phyloP scores from a whole-genome alignment of 2,888 invertebrate species.

The Sceliomorpha sp. region DNA sequence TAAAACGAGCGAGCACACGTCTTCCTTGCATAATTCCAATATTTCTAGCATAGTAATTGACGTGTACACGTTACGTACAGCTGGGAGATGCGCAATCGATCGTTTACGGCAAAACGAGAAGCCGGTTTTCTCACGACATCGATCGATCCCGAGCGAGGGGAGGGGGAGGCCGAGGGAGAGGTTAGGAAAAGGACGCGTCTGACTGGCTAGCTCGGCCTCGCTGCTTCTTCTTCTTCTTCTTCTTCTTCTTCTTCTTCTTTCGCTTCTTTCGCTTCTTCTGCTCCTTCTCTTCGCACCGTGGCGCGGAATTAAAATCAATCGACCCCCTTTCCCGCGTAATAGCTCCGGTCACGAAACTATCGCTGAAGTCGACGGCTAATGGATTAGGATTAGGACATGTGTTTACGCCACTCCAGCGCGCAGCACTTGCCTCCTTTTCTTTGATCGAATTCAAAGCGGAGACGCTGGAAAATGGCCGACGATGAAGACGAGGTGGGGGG shows the following conservation, averaged over 20 bases:
- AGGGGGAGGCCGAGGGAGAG: conserved; percentile 12
- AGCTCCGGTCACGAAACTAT: conserved; percentile 51
- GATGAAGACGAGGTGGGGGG: background rate
- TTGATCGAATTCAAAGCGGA: conserved; percentile 32
- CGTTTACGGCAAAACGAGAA: conserved; percentile 47
- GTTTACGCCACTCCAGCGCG: conserved; percentile 45
- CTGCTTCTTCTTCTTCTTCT: background rate
- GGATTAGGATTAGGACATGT: conserved; percentile 55
- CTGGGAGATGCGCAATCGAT: conserved; percentile 49
- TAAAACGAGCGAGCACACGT: too few relatives aligned
- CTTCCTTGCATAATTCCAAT: too few relatives aligned
- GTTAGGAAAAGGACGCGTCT: conserved; percentile 18
- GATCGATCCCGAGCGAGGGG: conserved; percentile 17
- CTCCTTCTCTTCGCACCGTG: conserved; percentile 9
- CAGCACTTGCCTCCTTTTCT: conserved; percentile 8
- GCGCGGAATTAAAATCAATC: conserved; percentile 48
- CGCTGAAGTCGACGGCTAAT: conserved; percentile 52
- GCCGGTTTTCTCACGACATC: conserved; percentile 57
- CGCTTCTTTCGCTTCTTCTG: conserved; percentile 25
- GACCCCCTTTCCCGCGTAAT: conserved; percentile 41
- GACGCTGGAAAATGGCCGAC: conserved; percentile 9
- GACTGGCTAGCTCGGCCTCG: background rate
- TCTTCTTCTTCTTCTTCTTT: background rate
- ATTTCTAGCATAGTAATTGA: too few relatives aligned
- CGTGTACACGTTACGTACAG: conserved; percentile 9